Conservation (phyloP, 2,888 invertebrate genomes). For the Melanostoma mellinum region DNA sequence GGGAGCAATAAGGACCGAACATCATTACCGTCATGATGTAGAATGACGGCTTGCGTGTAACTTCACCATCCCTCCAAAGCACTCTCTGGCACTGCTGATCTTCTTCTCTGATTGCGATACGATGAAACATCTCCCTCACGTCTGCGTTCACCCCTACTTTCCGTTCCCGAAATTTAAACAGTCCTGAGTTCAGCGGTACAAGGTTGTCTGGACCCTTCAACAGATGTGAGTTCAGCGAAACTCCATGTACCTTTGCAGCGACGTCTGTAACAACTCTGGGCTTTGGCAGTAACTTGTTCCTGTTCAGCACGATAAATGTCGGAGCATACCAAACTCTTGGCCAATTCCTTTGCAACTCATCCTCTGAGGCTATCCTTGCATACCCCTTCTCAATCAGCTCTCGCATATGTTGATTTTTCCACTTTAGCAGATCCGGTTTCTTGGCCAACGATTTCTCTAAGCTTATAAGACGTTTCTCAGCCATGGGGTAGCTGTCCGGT, state of each 20-base stretch:
- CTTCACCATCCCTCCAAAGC: conserved; percentile 6
- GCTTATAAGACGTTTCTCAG: too few relatives aligned
- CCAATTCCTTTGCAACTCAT: too few relatives aligned
- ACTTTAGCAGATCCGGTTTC: too few relatives aligned
- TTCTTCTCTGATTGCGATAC: conserved; percentile 2
- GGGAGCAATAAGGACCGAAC: conserved; percentile 30
- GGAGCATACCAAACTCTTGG: conserved; percentile 11
- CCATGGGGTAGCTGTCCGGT: too few relatives aligned
- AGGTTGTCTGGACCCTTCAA: conserved; percentile 14
- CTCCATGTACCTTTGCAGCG: conserved; percentile 9
- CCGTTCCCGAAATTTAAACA: conserved; percentile 3
- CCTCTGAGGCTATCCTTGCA: too few relatives aligned
- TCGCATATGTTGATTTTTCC: too few relatives aligned
- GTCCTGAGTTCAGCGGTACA: neutral
- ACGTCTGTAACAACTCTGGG: conserved; percentile 21
- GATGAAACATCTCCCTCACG: conserved; percentile 25
- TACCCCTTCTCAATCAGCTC: too few relatives aligned
- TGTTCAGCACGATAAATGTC: conserved; percentile 2
- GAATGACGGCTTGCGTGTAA: neutral
- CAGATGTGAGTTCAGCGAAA: conserved; percentile 20
- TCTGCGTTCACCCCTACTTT: conserved; percentile 18
- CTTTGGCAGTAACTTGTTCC: conserved; percentile 29
- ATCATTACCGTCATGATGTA: conserved; percentile 26
- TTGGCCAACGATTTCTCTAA: too few relatives aligned
- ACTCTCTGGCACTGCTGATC: conserved; percentile 3